phyloP scores from a whole-genome alignment of 2,113 vertebrate genomes.

The Bambusicola thoracicus region DNA sequence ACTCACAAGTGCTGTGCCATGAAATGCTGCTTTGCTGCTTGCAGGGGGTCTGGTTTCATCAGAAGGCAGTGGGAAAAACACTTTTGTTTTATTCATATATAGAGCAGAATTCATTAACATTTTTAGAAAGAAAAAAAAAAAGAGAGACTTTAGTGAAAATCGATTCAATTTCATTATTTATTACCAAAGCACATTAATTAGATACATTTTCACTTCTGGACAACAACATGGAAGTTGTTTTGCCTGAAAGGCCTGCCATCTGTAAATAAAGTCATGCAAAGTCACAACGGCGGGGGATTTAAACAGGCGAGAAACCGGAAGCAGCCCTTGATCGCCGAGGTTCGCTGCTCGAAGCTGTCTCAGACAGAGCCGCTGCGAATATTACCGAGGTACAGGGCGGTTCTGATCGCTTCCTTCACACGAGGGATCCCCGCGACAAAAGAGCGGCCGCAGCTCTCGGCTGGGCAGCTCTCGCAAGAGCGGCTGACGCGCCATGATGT shows the following conservation, averaged over 20 bases:
- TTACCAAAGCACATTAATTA: background rate
- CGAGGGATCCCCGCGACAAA: no score
- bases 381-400: no score
- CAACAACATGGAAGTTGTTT: background rate
- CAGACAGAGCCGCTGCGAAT: no score
- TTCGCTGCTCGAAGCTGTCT: no score
- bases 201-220: background rate
- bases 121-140: background rate
- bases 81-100: background rate
- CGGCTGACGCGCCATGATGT: no score
- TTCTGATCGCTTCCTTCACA: no score
- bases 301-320: no score
- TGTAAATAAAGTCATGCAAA: background rate
- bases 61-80: background rate
- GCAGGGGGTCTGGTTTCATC: background rate
- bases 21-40: background rate
- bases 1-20: background rate
- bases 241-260: background rate
- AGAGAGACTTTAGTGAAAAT: background rate
- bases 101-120: accelerated
- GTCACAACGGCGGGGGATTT: no score
- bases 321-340: no score
- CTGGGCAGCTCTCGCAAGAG: no score
- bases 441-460: no score
- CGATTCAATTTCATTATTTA: background rate